phyloP scores from a whole-genome alignment of 2,888 invertebrate species.

The Patella pellucida region DNA sequence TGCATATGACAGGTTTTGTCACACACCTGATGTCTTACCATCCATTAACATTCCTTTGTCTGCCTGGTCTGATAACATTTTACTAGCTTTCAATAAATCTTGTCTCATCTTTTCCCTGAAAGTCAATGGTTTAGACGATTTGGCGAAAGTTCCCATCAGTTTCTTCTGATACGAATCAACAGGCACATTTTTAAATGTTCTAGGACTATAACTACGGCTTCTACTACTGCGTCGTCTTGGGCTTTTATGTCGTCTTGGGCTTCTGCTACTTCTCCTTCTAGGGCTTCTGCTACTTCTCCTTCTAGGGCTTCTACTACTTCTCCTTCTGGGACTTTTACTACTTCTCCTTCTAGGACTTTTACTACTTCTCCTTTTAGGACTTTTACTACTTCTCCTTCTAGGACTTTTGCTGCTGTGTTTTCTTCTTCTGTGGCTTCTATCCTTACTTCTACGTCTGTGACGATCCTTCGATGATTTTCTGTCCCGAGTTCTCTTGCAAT shows the following conservation, averaged over 20 bases:
- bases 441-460: conserved; percentile 34
- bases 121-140: conserved; percentile 52
- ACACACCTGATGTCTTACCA: conserved; percentile 28
- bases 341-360: conserved; percentile 21
- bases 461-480: conserved; percentile 34
- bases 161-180: conserved; percentile 22
- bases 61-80: conserved; percentile 42
- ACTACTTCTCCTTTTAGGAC: conserved; percentile 19
- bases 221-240: conserved; percentile 22
- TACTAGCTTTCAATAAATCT: conserved; percentile 58
- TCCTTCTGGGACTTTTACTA: conserved; percentile 34
- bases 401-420: conserved; percentile 24
- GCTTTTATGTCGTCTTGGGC: conserved; percentile 16
- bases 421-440: conserved; percentile 34
- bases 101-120: conserved; percentile 67
- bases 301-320: conserved; percentile 14
- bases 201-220: conserved; percentile 24
- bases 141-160: conserved; percentile 27
- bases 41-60: conserved; percentile 21
- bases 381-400: conserved; percentile 14
- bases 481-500: conserved; percentile 29
- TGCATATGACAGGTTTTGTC: neutral
- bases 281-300: no score
- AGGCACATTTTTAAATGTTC: conserved; percentile 9
- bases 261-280: conserved; percentile 12